phyloP scores from a whole-genome alignment of 92 coral and sea anemone species.

The Phymanthus crucifer region DNA sequence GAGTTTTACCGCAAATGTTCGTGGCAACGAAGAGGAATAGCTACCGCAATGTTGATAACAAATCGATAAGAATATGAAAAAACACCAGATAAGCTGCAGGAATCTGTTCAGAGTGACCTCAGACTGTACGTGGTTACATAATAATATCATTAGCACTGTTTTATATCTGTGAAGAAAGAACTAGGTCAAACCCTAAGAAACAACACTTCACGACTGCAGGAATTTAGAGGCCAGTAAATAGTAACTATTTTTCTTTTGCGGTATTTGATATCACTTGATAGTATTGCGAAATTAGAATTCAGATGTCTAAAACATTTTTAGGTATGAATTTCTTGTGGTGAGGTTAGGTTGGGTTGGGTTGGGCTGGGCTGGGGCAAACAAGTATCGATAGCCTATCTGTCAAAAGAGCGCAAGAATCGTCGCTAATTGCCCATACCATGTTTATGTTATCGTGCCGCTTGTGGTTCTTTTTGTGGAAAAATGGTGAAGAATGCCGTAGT shows the following conservation, averaged over 20 bases:
- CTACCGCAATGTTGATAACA: not conserved
- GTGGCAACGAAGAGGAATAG: not conserved
- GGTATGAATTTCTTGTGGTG: not conserved
- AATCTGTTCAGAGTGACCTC: not conserved
- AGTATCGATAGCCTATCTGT: not conserved
- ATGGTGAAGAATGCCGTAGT: not conserved
- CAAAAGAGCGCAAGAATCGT: not conserved
- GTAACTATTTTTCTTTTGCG: not conserved
- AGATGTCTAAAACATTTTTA: slow-evolving; percentile 1
- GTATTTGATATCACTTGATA: not conserved
- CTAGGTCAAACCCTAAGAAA: not conserved
- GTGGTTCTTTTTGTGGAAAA: not conserved
- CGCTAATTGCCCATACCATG: not conserved
- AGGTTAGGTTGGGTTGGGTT: not conserved
- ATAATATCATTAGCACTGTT: not conserved
- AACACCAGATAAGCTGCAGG: not conserved
- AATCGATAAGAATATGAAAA: not conserved
- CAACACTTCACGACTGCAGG: not conserved
- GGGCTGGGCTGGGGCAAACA: not conserved
- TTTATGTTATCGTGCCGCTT: not conserved
- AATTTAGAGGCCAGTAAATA: not conserved
- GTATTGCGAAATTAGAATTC: not conserved
- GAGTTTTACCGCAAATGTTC: not conserved
- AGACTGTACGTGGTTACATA: not conserved
- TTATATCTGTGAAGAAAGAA: not conserved